Conservation (phyloP, 2,888 invertebrate species). For the Drosophila percnosoma region DNA sequence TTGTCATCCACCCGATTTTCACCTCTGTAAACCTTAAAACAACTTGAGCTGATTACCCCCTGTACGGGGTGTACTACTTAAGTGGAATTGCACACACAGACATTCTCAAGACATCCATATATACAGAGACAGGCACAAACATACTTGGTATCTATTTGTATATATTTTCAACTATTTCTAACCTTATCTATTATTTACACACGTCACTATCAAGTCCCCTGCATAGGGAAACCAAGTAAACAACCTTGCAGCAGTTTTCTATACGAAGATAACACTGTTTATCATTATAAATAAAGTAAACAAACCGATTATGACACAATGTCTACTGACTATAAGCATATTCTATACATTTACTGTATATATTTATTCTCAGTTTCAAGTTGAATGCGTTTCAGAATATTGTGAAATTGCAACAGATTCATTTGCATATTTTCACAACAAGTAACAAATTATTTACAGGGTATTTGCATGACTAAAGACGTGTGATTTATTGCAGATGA, state of each 20-base stretch:
- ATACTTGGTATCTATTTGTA: not conserved
- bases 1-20: not conserved
- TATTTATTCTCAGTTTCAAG: slow-evolving; percentile 8
- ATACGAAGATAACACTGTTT: slow-evolving; percentile 12
- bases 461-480: slow-evolving; percentile 5
- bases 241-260: slow-evolving; percentile 36
- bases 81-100: slow-evolving; percentile 15
- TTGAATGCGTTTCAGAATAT: slow-evolving; percentile 4
- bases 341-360: not conserved
- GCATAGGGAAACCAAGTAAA: slow-evolving; percentile 6
- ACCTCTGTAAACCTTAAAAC: not conserved
- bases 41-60: slow-evolving; percentile 37
- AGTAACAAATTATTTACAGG: slow-evolving; percentile 7
- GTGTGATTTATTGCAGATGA: slow-evolving; percentile 4
- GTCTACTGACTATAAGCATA: not conserved
- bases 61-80: slow-evolving; percentile 23
- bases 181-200: slow-evolving; percentile 37
- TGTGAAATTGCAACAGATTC: slow-evolving; percentile 23
- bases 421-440: slow-evolving; percentile 18
- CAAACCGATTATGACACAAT: slow-evolving; percentile 25
- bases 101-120: not conserved
- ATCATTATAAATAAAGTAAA: slow-evolving; percentile 20
- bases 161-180: slow-evolving; percentile 16
- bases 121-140: not conserved
- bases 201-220: slow-evolving; percentile 34